A percentile compares a stretch with the other conserved stretches of the same genome.
These are phyloP conservation scores for Engystomops pustulosus DNA, from an alignment of 2,113 vertebrate species.

Conservation along the genomic window DNA sequence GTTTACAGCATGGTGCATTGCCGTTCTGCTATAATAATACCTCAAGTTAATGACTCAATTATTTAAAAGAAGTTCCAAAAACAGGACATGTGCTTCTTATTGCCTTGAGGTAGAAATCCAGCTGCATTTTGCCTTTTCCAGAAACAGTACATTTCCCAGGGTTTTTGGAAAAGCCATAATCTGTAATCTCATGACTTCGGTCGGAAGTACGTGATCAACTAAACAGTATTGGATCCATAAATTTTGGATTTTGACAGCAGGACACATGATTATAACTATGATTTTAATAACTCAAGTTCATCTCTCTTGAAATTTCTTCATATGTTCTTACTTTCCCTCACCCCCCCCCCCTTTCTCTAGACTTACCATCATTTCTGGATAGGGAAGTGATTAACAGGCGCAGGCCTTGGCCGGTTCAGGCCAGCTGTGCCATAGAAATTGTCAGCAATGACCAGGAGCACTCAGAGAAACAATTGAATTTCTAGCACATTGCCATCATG, in stretches of 20 bases:
- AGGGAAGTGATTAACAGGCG: slow-evolving; percentile 75
- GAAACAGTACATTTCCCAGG: slow-evolving; percentile 31
- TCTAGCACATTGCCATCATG: slow-evolving; percentile 94
- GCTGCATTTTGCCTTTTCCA: slow-evolving; percentile 24
- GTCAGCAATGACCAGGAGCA: slow-evolving; percentile 97
- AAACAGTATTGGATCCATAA: slow-evolving; percentile 48
- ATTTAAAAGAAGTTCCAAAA: slow-evolving; percentile 43
- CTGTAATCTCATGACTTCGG: slow-evolving; percentile 13
- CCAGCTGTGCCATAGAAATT: slow-evolving; percentile 91
- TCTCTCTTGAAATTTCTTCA: slow-evolving; percentile 53
- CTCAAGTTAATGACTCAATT: slow-evolving; percentile 43
- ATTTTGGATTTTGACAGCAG: slow-evolving; percentile 12
- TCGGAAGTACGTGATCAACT: slow-evolving; percentile 27
- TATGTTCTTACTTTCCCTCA: slow-evolving; percentile 28
- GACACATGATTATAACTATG: slow-evolving; percentile 31
- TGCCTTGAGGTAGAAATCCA: slow-evolving; percentile 30
- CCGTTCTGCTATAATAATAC: slow-evolving; percentile 39
- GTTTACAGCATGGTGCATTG: slow-evolving; percentile 26
- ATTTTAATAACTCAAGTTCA: slow-evolving; percentile 54
- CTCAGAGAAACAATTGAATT: slow-evolving; percentile 99
- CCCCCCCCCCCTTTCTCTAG: slow-evolving; percentile 36
- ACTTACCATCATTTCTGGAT: slow-evolving; percentile 65
- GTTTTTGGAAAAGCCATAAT: slow-evolving; percentile 21
- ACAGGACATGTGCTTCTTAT: slow-evolving; percentile 37
- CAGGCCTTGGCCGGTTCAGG: slow-evolving; percentile 75